phyloP scores from a whole-genome alignment of 2,888 invertebrate species.

The Sminthurinus aureus region DNA sequence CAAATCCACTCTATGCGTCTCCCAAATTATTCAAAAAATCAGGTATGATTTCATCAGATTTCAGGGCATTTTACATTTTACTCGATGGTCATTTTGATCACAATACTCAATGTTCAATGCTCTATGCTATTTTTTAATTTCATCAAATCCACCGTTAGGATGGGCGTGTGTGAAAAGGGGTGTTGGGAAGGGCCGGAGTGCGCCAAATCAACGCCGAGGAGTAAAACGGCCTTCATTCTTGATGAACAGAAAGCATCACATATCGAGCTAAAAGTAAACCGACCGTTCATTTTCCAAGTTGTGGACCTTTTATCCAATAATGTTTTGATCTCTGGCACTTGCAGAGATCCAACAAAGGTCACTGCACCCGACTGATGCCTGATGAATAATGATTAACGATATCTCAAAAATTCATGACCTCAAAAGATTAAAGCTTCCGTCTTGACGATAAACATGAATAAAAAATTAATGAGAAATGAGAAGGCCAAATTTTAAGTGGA shows the following conservation, averaged over 20 bases:
- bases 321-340: not conserved
- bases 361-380: no score
- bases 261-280: not conserved
- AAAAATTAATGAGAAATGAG: no score
- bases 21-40: not conserved
- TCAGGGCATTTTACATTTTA: no score
- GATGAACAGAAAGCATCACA: not conserved
- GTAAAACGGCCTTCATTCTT: not conserved
- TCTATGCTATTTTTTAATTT: not conserved
- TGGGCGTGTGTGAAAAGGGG: not conserved
- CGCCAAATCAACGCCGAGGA: not conserved
- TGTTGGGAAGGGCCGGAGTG: not conserved
- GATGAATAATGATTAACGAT: no score
- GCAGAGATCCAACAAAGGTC: not conserved
- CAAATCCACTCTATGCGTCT: not conserved
- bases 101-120: no score
- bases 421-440: no score
- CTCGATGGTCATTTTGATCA: no score
- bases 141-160: not conserved
- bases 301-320: not conserved
- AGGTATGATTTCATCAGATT: no score
- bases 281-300: not conserved
- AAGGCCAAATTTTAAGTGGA: no score
- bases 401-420: no score
- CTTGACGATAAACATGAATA: no score